These are phyloP conservation scores for Lycophotia porphyrea DNA, from an alignment of 2,888 invertebrate species.

Conservation along the genomic window DNA sequence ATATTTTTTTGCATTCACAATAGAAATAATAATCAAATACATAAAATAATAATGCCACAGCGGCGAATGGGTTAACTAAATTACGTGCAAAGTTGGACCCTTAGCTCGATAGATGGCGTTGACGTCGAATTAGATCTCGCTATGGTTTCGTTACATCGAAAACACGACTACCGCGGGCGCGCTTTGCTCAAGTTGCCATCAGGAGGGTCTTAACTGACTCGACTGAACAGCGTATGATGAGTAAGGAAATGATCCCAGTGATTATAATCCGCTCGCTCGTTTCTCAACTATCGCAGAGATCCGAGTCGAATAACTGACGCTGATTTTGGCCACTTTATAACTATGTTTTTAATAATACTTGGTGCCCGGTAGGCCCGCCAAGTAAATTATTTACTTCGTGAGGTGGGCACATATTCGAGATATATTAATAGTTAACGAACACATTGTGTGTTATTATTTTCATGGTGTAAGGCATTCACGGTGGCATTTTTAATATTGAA, in stretches of 20 bases:
- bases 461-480: neutral
- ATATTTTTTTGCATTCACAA: too few relatives aligned
- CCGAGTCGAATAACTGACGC: constrained; percentile 79
- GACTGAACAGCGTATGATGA: constrained; percentile 90
- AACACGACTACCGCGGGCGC: constrained; percentile 36
- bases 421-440: neutral
- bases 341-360: too few relatives aligned
- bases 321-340: constrained; percentile 75
- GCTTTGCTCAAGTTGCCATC: constrained; percentile 72
- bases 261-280: constrained; percentile 80
- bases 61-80: constrained; percentile 24
- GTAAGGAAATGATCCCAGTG: constrained; percentile 78
- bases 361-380: neutral
- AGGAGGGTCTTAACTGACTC: constrained; percentile 89
- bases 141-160: constrained; percentile 64
- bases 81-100: neutral
- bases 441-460: neutral
- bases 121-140: constrained; percentile 66
- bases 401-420: neutral
- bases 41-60: constrained; percentile 19
- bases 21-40: neutral
- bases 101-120: constrained; percentile 71
- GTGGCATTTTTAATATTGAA: neutral
- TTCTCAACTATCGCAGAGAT: constrained; percentile 84
- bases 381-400: neutral